Percentiles rank a stretch among this genome's conserved stretches.
These are phyloP conservation scores for Strigamia crassipes DNA, from an alignment of 2,888 invertebrate species.

Conservation along the genomic window DNA sequence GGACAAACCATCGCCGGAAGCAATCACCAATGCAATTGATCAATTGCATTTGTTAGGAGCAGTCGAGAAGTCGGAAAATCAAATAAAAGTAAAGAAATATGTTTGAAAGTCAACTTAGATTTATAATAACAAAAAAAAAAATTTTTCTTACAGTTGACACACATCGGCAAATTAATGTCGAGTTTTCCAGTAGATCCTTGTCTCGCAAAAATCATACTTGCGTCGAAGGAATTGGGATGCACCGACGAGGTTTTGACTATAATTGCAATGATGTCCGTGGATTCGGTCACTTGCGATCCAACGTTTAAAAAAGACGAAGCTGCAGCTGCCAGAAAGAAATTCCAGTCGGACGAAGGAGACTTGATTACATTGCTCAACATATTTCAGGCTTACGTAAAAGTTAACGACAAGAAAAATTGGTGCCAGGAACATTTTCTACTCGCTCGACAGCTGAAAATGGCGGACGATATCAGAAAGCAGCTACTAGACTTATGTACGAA, in stretches of 20 bases:
- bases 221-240: slow-evolving; percentile 73
- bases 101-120: slow-evolving; percentile 46
- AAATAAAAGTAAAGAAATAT: slow-evolving; percentile 28
- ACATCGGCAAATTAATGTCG: slow-evolving; percentile 81
- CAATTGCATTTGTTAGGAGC: slow-evolving; percentile 66
- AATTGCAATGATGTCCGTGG: slow-evolving; percentile 84
- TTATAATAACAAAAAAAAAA: no score
- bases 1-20: slow-evolving; percentile 79
- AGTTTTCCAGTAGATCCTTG: slow-evolving; percentile 90
- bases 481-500: slow-evolving; percentile 72
- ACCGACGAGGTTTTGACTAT: slow-evolving; percentile 74
- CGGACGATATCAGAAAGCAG: slow-evolving; percentile 78
- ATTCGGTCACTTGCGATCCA: slow-evolving; percentile 79
- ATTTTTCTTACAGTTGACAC: slow-evolving; percentile 70
- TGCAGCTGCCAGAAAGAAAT: slow-evolving; percentile 72
- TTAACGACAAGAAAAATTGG: slow-evolving; percentile 73
- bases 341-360: slow-evolving; percentile 84
- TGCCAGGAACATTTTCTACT: slow-evolving; percentile 88
- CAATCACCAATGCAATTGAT: slow-evolving; percentile 59
- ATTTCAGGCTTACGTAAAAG: slow-evolving; percentile 75
- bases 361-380: slow-evolving; percentile 89
- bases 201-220: slow-evolving; percentile 78
- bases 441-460: slow-evolving; percentile 78
- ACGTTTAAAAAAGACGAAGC: slow-evolving; percentile 75
- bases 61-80: slow-evolving; percentile 62